Evolutionary conservation across 2,888 invertebrate species (phyloP), one percentile per base, ranked within the genome.

Genomic region (Lobophora halterata): DNA sequence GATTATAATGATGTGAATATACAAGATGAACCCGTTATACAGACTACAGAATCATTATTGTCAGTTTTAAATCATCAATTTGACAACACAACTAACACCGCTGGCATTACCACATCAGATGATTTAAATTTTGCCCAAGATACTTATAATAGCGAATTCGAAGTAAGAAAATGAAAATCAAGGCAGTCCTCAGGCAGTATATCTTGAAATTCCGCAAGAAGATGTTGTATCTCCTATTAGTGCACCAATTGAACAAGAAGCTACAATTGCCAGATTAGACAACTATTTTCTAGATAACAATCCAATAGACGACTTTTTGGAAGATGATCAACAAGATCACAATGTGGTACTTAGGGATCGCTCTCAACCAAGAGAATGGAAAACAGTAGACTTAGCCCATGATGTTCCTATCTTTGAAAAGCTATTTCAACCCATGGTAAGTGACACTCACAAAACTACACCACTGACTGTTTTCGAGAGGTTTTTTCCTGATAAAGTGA

Each of bases 401-500:
- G 36, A 39, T 39, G 27, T 45, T 36, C 46, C 52, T 10, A 11
- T 38, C 25, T 52, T 52, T 35, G 42, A 40, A 19, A 46, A 48
- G 24, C 36, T 38, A 30, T 45, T 47, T 42, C 32, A 45, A 39
- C 45, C 45, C 39, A 42, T n/a, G n/a, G n/a, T n/a, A n/a, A n/a
- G n/a, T n/a, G n/a, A 39, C 36, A 38, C 18, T 11, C 50, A 45
- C 31, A 50, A 40, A 47, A 50, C 45, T 17, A 11, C 25, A 34
- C 41, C 39, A 8, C 21, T 45, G 28, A 45, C 25, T 40, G 23
- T 54, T 49, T 55, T 58, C 41, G 41, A 56, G 35, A 45, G 44
- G 35, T 40, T 54, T 48, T 60, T 60, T 48, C 53, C 56, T 26
- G 48, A 54, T 36, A 19, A 52, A 28, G 26, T 57, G 30, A 38